phyloP scores from a whole-genome alignment of 2,113 vertebrate genomes.

The Narcine bancroftii region DNA sequence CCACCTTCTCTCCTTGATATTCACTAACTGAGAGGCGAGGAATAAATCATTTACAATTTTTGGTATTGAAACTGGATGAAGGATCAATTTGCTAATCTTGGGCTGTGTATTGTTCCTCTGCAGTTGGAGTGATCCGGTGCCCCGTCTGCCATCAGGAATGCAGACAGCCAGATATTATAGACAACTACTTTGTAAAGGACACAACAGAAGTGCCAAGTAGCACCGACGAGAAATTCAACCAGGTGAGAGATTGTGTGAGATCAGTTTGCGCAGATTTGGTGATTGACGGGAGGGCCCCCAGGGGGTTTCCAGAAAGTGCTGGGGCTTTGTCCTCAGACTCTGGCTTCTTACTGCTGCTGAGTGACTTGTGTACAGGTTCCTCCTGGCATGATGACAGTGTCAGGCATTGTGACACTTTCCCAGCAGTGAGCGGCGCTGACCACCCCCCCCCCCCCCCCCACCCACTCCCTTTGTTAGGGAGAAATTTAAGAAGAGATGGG shows the following conservation, averaged over 20 bases:
- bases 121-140: constrained; percentile 84
- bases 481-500: too few species aligned
- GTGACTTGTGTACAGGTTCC: not conserved
- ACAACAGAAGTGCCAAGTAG: constrained; percentile 93
- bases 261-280: too few species aligned
- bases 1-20: too few species aligned
- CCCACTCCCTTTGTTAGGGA: too few species aligned
- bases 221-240: constrained; percentile 93
- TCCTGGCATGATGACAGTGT: too few species aligned
- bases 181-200: constrained; percentile 97
- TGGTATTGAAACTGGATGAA: not conserved
- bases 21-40: not conserved
- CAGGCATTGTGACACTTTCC: too few species aligned
- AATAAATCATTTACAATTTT: not conserved
- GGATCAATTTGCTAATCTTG: not conserved
- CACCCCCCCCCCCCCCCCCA: not conserved
- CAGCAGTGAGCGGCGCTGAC: too few species aligned
- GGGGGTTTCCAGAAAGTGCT: not conserved
- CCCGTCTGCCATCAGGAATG: constrained; percentile 93
- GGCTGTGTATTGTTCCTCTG: constrained; percentile 23
- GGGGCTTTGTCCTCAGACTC: too few species aligned
- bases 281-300: not conserved
- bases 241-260: constrained; percentile 59
- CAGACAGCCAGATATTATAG: constrained; percentile 88
- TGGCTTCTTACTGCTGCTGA: not conserved